Percentiles rank a stretch among this genome's conserved stretches.
phyloP scores from a whole-genome alignment of 2,797 vertebrate species.

The Sebastes minor region DNA sequence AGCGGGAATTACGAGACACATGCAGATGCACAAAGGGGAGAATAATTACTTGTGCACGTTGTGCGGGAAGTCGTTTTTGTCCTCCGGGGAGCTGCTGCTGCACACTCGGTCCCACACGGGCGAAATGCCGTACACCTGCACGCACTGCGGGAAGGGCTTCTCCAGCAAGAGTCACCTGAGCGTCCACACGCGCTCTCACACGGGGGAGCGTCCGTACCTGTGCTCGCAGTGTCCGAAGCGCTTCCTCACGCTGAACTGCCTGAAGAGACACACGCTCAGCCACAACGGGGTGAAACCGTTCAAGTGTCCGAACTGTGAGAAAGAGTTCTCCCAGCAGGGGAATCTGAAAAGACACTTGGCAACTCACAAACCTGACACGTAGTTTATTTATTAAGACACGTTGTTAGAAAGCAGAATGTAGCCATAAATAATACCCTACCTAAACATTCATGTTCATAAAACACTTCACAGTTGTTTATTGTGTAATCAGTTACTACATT shows the following conservation, averaged over 20 bases:
- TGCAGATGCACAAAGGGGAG: slow-evolving; percentile 76
- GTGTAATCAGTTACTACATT: neutral
- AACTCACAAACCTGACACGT: slow-evolving; percentile 54
- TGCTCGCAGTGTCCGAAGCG: slow-evolving; percentile 67
- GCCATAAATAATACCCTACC: neutral
- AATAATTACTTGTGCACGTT: slow-evolving; percentile 70
- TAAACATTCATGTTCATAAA: neutral
- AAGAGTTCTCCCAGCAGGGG: slow-evolving; percentile 72
- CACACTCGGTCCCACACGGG: slow-evolving; percentile 73
- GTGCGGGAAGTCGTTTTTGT: slow-evolving; percentile 74
- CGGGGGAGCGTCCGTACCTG: slow-evolving; percentile 70
- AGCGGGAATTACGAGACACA: slow-evolving; percentile 59
- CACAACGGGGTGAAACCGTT: slow-evolving; percentile 73
- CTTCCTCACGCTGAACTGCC: slow-evolving; percentile 68
- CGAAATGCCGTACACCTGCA: slow-evolving; percentile 73
- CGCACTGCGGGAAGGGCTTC: slow-evolving; percentile 73
- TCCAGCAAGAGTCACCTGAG: slow-evolving; percentile 65
- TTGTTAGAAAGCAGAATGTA: neutral
- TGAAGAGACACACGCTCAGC: slow-evolving; percentile 72
- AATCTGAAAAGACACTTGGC: slow-evolving; percentile 73
- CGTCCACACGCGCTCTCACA: slow-evolving; percentile 72
- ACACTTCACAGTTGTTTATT: neutral
- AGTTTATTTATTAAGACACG: neutral
- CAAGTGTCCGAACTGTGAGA: slow-evolving; percentile 65
- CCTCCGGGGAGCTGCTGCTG: slow-evolving; percentile 69